Percentiles rank a stretch among this genome's conserved stretches.
Conservation (phyloP, 2,888 invertebrate species). For the Acleris sparsana region DNA sequence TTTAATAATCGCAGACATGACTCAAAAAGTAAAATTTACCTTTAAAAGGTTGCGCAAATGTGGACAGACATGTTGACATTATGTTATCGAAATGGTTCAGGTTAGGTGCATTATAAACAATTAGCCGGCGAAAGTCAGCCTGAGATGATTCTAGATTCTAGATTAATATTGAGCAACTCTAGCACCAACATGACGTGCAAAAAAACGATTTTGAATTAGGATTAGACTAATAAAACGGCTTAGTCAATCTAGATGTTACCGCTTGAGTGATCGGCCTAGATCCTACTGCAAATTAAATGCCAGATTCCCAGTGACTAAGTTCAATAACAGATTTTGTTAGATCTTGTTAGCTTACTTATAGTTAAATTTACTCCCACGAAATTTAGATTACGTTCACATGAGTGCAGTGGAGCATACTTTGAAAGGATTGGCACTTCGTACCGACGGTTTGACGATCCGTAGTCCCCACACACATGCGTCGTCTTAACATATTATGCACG, state of each 20-base stretch:
- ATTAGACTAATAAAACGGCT: constrained; percentile 78
- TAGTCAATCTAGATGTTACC: constrained; percentile 77
- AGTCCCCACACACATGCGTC: not conserved
- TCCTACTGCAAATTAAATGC: constrained; percentile 75
- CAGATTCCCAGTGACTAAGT: constrained; percentile 78
- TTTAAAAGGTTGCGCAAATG: constrained; percentile 58
- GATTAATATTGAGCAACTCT: constrained; percentile 33
- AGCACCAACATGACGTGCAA: constrained; percentile 57
- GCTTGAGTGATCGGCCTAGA: constrained; percentile 78
- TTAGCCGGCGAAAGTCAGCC: constrained; percentile 74
- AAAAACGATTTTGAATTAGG: constrained; percentile 76
- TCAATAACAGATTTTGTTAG: constrained; percentile 45
- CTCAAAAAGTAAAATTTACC: constrained; percentile 56
- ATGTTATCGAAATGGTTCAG: constrained; percentile 63
- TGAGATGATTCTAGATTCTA: constrained; percentile 45
- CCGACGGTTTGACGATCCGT: not conserved
- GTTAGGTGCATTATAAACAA: constrained; percentile 65
- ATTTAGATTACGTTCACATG: constrained; percentile 35
- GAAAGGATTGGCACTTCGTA: constrained; percentile 32
- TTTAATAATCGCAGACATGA: constrained; percentile 44
- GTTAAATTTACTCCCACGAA: constrained; percentile 26
- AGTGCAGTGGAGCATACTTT: constrained; percentile 17
- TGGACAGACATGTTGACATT: constrained; percentile 75
- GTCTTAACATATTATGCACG: too few species aligned
- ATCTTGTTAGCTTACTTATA: constrained; percentile 33